Evolutionary conservation across 2,113 vertebrate genomes (phyloP).

Genomic region (Myiopsitta monachus): DNA sequence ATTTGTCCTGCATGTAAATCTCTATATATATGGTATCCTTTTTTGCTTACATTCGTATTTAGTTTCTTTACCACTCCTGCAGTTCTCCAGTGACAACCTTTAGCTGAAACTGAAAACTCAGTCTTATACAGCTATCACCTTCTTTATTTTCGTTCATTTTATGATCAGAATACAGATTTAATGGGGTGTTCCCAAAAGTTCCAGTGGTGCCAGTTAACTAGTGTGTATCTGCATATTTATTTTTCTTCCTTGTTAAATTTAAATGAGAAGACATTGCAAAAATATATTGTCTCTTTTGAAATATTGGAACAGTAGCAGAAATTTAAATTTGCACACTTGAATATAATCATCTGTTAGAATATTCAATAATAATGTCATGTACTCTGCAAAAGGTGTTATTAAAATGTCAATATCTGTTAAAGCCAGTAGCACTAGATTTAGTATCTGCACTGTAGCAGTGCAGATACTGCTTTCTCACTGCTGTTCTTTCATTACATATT

Average conservation of each 20-base stretch:
- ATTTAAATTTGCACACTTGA: not conserved
- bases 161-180: not conserved
- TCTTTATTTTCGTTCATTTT: not conserved
- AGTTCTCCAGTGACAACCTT: not conserved
- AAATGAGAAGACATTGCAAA: not conserved
- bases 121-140: not conserved
- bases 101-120: not conserved
- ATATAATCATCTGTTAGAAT: not conserved
- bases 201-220: not conserved
- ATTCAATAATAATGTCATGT: not conserved
- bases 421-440: not conserved
- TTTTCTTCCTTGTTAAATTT: not conserved
- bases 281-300: not conserved
- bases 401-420: not conserved
- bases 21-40: not conserved
- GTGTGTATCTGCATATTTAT: not conserved
- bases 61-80: not conserved
- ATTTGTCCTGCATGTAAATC: not conserved
- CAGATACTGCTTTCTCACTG: not conserved
- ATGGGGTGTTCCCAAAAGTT: not conserved
- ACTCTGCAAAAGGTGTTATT: not conserved
- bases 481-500: not conserved
- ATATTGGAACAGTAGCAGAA: not conserved
- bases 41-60: not conserved
- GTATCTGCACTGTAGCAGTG: not conserved